Conservation (phyloP, 2,113 vertebrate genomes). For the Myrmecobius fasciatus region DNA sequence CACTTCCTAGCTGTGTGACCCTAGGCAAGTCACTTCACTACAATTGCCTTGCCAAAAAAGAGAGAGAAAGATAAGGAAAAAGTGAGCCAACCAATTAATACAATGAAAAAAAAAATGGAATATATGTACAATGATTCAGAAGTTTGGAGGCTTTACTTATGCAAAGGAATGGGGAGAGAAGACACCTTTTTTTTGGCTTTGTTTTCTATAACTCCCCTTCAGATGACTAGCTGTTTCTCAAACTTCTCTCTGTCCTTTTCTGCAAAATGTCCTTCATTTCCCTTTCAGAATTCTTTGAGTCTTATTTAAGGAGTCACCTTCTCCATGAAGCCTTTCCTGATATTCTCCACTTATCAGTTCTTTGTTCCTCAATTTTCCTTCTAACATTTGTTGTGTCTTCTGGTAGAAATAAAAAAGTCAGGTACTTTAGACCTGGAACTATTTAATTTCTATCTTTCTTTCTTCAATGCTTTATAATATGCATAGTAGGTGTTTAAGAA, state of each 20-base stretch:
- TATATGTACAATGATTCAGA: no score
- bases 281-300: background rate
- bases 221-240: no score
- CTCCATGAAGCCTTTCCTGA: background rate
- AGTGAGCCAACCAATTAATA: no score
- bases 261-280: background rate
- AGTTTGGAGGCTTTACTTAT: no score
- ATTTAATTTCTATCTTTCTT: background rate
- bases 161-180: no score
- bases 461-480: background rate
- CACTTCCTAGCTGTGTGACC: no score
- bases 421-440: background rate
- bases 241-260: background rate
- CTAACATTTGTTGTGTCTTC: background rate
- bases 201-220: no score
- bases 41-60: no score
- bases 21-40: no score
- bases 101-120: no score
- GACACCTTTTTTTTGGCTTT: no score
- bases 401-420: background rate
- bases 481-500: background rate
- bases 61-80: no score
- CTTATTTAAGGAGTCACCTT: background rate
- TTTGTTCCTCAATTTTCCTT: background rate
- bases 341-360: background rate